A percentile compares a stretch with the other conserved stretches of the same genome.
Evolutionary conservation across 2,797 vertebrate genomes (phyloP).

Genomic region (Melanogrammus aeglefinus): DNA sequence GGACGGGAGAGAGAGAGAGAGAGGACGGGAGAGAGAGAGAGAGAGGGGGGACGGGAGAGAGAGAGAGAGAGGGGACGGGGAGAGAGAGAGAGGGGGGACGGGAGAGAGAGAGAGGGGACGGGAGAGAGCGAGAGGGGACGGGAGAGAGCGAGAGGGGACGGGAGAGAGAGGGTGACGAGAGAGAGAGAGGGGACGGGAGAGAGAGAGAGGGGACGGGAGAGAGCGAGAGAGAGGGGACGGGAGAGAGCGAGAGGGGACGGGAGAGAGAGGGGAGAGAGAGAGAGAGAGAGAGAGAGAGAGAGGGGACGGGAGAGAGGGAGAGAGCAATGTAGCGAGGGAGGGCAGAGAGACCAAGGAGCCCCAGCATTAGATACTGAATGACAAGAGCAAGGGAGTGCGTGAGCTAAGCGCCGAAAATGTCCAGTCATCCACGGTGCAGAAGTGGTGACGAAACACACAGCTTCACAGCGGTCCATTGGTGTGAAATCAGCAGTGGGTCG

Average conservation of each 20-base stretch:
- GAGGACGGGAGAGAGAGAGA: neutral
- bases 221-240: neutral
- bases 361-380: no score
- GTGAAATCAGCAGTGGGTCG: neutral
- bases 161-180: no score
- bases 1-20: neutral
- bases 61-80: no score
- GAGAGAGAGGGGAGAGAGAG: neutral
- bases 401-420: neutral
- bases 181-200: no score
- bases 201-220: neutral
- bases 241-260: neutral
- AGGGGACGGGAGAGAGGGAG: neutral
- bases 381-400: neutral
- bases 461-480: no score
- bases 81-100: neutral
- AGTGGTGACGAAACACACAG: neutral
- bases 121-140: neutral
- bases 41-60: neutral
- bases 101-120: neutral
- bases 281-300: neutral
- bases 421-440: neutral
- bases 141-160: constrained; percentile 3
- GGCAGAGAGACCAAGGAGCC: no score
- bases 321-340: no score